These are phyloP conservation scores for Cylindroiulus punctatus DNA, from an alignment of 2,888 invertebrate genomes.

Conservation along the genomic window DNA sequence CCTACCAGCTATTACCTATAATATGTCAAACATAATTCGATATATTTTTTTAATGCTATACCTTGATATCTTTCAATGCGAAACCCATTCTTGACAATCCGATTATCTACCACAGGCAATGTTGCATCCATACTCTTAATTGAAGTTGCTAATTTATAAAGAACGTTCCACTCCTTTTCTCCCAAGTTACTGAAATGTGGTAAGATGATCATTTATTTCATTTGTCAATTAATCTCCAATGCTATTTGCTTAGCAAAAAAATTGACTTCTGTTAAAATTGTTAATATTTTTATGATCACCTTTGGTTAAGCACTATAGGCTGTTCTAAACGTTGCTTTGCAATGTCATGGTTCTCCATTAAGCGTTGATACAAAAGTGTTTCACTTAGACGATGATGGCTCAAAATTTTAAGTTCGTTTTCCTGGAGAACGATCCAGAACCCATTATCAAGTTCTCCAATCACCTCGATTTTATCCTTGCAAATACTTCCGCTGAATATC, in stretches of 20 bases:
- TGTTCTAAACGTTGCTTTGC: not conserved
- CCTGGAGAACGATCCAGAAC: constrained; percentile 10
- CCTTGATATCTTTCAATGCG: constrained; percentile 24
- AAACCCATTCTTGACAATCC: constrained; percentile 47
- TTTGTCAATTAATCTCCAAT: not conserved
- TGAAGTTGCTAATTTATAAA: not conserved
- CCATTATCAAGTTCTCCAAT: constrained; percentile 11
- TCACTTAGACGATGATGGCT: constrained; percentile 37
- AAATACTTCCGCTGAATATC: not conserved
- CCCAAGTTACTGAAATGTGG: constrained; percentile 49
- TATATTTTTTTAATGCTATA: not conserved
- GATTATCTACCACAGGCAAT: not conserved
- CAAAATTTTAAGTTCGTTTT: constrained; percentile 17
- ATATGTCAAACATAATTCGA: too few relatives aligned
- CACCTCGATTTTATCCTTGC: not conserved
- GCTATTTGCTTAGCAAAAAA: too few relatives aligned
- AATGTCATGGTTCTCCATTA: constrained; percentile 39
- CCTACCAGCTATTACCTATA: too few relatives aligned
- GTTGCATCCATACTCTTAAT: not conserved
- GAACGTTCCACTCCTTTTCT: not conserved
- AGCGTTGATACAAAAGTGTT: not conserved
- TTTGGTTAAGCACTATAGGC: constrained; percentile 28
- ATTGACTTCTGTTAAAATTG: too few relatives aligned
- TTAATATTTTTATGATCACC: not conserved
- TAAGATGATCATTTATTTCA: not conserved